Evolutionary conservation across 2,113 vertebrate species (phyloP).

Genomic region (Ramphastos sulfuratus): DNA sequence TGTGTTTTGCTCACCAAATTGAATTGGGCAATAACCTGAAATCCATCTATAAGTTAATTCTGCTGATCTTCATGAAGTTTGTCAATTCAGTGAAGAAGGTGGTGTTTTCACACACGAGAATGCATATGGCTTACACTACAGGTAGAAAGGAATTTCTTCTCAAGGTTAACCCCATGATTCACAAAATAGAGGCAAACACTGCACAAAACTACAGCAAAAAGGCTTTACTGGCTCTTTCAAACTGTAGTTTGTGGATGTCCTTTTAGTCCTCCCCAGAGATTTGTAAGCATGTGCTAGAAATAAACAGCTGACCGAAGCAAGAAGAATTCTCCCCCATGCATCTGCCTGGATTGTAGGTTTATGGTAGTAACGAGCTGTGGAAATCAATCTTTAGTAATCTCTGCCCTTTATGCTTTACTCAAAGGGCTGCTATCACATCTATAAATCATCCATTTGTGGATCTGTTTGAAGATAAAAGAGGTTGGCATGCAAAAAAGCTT

Average conservation of each 20-base stretch:
- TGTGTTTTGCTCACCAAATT: not conserved
- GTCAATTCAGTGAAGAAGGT: not conserved
- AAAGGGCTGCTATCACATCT: constrained; percentile 45
- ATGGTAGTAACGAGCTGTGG: constrained; percentile 56
- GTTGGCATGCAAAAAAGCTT: constrained; percentile 38
- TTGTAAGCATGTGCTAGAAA: constrained; percentile 40
- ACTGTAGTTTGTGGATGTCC: not conserved
- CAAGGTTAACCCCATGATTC: not conserved
- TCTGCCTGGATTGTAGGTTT: constrained; percentile 62
- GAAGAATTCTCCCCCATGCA: constrained; percentile 36
- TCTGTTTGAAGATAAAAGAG: constrained; percentile 60
- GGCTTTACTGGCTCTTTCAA: not conserved
- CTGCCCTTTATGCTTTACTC: constrained; percentile 66
- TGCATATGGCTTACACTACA: not conserved
- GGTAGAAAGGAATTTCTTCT: not conserved
- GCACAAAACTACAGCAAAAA: not conserved
- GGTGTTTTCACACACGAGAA: not conserved
- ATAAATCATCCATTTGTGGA: constrained; percentile 64
- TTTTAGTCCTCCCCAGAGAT: constrained; percentile 21
- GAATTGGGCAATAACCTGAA: not conserved
- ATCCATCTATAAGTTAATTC: not conserved
- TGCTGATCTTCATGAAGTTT: not conserved
- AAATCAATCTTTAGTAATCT: constrained; percentile 75
- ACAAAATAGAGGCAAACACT: not conserved
- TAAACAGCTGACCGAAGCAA: constrained; percentile 59